Base-by-base conservation (phyloP, 2,113 vertebrate genomes). In the Protobothrops mucrosquamatus region DNA sequence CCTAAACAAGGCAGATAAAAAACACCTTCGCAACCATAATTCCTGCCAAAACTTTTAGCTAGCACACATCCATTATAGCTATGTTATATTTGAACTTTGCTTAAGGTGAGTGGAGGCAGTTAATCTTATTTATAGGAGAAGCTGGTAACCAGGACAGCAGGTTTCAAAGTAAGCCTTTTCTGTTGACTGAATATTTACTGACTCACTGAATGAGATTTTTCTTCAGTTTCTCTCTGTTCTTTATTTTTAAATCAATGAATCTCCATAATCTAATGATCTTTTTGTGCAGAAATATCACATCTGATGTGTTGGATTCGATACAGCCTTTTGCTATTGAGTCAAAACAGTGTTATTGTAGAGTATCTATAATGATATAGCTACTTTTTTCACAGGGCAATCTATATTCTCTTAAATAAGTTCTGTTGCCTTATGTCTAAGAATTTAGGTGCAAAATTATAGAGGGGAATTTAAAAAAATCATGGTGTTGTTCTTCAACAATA, bases 81-180 rank as follows among this genome's bases (percentile, higher is more conserved):
- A 95, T 89, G 94, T 74, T 93, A 95, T 95, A 95, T 93, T 95
- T 94, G 96, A 91, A 85, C 96, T 96, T 91, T 95, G 96, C 94
- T 94, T 96, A 95, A 97, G 94, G 92, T 95, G 96, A 94, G 93
- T 95, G 94, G 94, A 95, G 95, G 91, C 95, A 18, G 29, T 95
- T 96, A 89, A 94, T 95, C 93, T 95, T 92, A 96, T 96, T 97
- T 96, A 96, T 92, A 96, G 95, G 95, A 92, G 92, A 96, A 96
- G 94, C 95, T 91, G 93, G 34, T 81, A 81, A 81, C 74, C 92
- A 93, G 93, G 92, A 48, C 48, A 92, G 74, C 95, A 89, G 85
- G 92, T 92, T 95, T 97, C 94, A 96, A 95, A 97, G 93, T 54
- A 54, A 48, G 81, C 92, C 92, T 74, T 93, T 95, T 92, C 48